A percentile compares a stretch with the other conserved stretches of the same genome.
Evolutionary conservation across 2,888 invertebrate species (phyloP).

Genomic region (Metacarcinus magister): DNA sequence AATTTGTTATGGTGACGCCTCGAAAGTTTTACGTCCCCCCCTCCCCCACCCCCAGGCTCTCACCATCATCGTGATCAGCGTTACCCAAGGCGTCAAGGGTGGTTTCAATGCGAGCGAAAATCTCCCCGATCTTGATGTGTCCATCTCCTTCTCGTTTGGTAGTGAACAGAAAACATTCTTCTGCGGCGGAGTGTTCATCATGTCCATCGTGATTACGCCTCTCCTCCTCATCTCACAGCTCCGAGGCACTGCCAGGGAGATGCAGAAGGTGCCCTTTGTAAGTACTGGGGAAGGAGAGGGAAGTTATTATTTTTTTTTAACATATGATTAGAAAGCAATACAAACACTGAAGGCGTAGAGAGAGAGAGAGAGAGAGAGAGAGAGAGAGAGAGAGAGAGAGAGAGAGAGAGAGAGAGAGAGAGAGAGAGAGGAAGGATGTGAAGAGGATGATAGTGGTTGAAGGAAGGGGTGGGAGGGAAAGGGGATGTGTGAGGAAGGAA

Average conservation of each 20-base stretch:
- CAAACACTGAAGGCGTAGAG: no score
- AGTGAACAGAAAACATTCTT: background rate
- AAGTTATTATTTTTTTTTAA: no score
- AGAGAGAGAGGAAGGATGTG: background rate
- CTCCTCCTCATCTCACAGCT: slow-evolving; percentile 47
- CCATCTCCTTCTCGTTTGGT: slow-evolving; percentile 42
- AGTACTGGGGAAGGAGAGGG: background rate
- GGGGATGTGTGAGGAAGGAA: no score
- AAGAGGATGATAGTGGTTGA: background rate
- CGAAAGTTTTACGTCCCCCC: no score
- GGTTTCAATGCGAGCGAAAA: no score
- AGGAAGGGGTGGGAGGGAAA: background rate
- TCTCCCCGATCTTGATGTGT: no score
- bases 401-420: background rate
- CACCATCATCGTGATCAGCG: slow-evolving; percentile 66
- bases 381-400: background rate
- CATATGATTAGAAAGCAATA: no score
- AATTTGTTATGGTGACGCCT: no score
- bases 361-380: background rate
- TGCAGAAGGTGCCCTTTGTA: slow-evolving; percentile 65
- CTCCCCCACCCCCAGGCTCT: slow-evolving; percentile 52
- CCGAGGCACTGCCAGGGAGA: slow-evolving; percentile 6
- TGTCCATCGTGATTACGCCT: slow-evolving; percentile 63
- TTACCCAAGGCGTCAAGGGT: slow-evolving; percentile 13
- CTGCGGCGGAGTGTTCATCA: slow-evolving; percentile 58